Conservation (phyloP, 2,888 invertebrate species). For the Lepetodrilus schrolli region DNA sequence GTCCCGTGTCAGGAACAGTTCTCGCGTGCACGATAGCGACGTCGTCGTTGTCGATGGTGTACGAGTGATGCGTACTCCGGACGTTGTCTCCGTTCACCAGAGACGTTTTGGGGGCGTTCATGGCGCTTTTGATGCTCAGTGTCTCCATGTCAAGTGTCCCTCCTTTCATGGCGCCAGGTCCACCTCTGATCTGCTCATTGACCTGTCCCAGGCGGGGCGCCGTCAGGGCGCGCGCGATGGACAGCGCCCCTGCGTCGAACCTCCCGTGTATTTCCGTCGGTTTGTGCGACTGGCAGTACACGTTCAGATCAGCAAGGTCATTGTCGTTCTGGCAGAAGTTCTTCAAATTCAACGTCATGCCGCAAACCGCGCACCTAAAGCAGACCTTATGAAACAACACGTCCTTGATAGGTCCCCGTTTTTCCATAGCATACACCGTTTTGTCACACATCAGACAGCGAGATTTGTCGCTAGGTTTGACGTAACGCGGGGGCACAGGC, state of each 20-base stretch:
- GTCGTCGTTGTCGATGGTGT: constrained; percentile 13
- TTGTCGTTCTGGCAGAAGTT: constrained; percentile 59
- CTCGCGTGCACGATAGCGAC: constrained; percentile 52
- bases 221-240: constrained; percentile 53
- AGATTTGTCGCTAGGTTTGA: constrained; percentile 33
- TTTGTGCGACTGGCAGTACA: constrained; percentile 60
- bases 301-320: constrained; percentile 54
- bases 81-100: background rate
- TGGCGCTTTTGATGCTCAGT: constrained; percentile 11
- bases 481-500: constrained; percentile 26
- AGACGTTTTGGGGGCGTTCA: background rate
- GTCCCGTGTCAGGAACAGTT: constrained; percentile 49
- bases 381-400: constrained; percentile 63
- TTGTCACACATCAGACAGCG: constrained; percentile 56
- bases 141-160: background rate
- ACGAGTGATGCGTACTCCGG: constrained; percentile 6
- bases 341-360: constrained; percentile 54
- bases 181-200: constrained; percentile 58
- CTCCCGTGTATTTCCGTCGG: constrained; percentile 49
- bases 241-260: constrained; percentile 52
- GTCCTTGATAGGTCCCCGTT: constrained; percentile 56
- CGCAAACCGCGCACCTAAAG: constrained; percentile 59
- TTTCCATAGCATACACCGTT: constrained; percentile 64
- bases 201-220: constrained; percentile 52
- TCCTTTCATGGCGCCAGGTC: constrained; percentile 41